Evolutionary conservation across 2,888 invertebrate genomes (phyloP).

Genomic region (Acronicta psi): DNA sequence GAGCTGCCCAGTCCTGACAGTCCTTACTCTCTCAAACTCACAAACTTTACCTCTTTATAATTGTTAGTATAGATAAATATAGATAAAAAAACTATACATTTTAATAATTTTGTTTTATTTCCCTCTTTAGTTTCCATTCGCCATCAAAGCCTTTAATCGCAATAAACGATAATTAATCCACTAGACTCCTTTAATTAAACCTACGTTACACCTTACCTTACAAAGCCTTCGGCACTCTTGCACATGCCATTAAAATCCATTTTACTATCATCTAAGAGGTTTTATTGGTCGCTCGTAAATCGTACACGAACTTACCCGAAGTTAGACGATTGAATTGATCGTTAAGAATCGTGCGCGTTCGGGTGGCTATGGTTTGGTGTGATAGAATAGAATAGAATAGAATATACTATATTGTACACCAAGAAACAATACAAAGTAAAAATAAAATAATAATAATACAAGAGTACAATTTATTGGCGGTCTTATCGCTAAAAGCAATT

Average conservation of each 20-base stretch:
- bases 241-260: slow-evolving; percentile 74
- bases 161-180: slow-evolving; percentile 11
- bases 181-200: slow-evolving; percentile 44
- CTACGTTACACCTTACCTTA: slow-evolving; percentile 42
- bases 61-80: too few relatives aligned
- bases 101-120: too few relatives aligned
- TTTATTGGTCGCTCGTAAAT: slow-evolving; percentile 74
- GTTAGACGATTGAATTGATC: slow-evolving; percentile 71
- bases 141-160: neutral
- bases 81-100: too few relatives aligned
- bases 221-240: slow-evolving; percentile 65
- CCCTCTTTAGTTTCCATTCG: neutral
- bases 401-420: too few relatives aligned
- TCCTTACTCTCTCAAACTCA: too few relatives aligned
- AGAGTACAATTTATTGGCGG: too few relatives aligned
- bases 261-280: slow-evolving; percentile 73
- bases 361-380: slow-evolving; percentile 31
- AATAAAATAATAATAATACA: too few relatives aligned
- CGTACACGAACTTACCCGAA: slow-evolving; percentile 65
- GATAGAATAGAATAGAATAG: too few relatives aligned
- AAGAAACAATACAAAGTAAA: too few relatives aligned
- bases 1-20: too few relatives aligned
- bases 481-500: too few relatives aligned
- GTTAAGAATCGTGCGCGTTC: slow-evolving; percentile 65
- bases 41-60: too few relatives aligned